phyloP scores from a whole-genome alignment of 2,888 invertebrate species.

The Lasius platythorax region DNA sequence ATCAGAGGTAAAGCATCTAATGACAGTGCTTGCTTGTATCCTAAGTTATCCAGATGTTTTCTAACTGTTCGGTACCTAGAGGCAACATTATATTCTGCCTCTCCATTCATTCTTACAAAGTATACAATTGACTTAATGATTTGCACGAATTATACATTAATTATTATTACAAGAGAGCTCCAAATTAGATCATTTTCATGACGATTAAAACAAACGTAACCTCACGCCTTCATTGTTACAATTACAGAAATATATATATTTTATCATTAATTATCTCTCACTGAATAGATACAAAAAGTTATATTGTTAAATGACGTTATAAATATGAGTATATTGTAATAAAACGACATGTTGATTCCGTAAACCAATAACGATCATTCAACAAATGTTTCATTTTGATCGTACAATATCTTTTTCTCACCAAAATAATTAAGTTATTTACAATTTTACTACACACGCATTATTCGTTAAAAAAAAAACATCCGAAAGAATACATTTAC shows the following conservation, averaged over 20 bases:
- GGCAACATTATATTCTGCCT: conserved; percentile 79
- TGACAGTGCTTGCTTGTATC: conserved; percentile 92
- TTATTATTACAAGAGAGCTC: neutral
- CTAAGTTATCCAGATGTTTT: conserved; percentile 93
- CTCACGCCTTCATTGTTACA: neutral
- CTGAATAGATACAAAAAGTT: no score
- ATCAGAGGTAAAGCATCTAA: conserved; percentile 93
- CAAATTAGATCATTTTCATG: neutral
- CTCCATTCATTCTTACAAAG: conserved; percentile 62
- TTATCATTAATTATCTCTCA: neutral
- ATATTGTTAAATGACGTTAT: neutral
- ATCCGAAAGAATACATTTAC: neutral
- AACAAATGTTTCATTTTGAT: neutral
- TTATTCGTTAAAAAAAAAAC: neutral
- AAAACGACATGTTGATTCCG: neutral
- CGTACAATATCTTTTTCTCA: neutral
- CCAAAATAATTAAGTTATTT: neutral
- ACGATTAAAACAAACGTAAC: neutral
- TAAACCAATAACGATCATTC: neutral
- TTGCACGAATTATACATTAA: neutral
- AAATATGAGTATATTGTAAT: neutral
- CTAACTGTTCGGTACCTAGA: conserved; percentile 87
- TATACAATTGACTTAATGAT: neutral
- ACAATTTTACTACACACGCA: neutral
- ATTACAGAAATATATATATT: neutral